Evolutionary conservation across 1,140 invertebrate species (phyloP).

Genomic region (Teleogryllus occipitalis): DNA sequence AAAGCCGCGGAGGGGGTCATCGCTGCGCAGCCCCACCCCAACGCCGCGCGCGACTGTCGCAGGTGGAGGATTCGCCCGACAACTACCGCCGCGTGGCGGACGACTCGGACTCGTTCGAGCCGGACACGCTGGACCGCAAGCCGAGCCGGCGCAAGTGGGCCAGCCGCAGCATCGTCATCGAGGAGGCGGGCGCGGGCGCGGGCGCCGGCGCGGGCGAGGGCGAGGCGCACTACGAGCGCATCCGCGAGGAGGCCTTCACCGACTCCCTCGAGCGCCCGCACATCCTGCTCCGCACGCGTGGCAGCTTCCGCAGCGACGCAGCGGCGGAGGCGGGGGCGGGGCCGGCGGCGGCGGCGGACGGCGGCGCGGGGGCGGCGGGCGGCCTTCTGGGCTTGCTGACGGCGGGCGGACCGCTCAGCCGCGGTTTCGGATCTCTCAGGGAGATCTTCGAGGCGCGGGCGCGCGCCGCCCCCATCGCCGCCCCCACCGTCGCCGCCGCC

Average conservation of each 20-base stretch:
- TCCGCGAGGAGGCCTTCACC: constrained; percentile 31
- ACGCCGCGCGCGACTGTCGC: constrained; percentile 38
- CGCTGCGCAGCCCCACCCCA: too few species aligned
- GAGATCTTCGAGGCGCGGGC: constrained; percentile 57
- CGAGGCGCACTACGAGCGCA: background rate
- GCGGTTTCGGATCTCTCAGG: constrained; percentile 51
- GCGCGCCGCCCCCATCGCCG: constrained; percentile 22
- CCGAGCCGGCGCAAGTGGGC: constrained; percentile 44
- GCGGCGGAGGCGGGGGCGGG: background rate
- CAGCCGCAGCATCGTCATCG: background rate
- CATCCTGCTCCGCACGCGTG: constrained; percentile 45
- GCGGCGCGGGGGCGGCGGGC: background rate
- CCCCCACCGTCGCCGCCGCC: constrained; percentile 25
- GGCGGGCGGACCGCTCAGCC: constrained; percentile 15
- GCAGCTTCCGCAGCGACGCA: constrained; percentile 50
- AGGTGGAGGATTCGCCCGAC: too few species aligned
- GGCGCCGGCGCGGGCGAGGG: too few species aligned
- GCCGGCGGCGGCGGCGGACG: background rate
- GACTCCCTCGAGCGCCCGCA: constrained; percentile 50
- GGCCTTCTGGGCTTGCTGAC: constrained; percentile 15
- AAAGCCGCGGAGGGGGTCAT: too few species aligned
- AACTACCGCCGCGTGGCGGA: too few species aligned
- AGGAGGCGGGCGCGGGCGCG: background rate
- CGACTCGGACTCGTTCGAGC: too few species aligned
- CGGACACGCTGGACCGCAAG: constrained; percentile 30